Evolutionary conservation across 2,113 vertebrate genomes (phyloP).

Genomic region (Bubalus kerabau): DNA sequence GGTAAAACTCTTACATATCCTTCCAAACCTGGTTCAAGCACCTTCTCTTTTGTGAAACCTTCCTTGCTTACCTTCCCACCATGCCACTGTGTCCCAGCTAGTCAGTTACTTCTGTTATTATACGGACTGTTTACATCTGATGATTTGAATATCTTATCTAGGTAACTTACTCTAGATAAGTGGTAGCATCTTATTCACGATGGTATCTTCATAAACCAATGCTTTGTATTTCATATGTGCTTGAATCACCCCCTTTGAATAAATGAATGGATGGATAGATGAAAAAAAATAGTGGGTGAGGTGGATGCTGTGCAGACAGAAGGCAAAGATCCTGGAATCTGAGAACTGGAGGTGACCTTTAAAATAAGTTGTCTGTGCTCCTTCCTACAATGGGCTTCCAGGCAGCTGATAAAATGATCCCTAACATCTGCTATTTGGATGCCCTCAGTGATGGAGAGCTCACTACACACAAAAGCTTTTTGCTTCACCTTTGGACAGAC

Average conservation of each 20-base stretch:
- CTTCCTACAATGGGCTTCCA: background rate
- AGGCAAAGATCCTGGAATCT: background rate
- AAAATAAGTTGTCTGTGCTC: background rate
- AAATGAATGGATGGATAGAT: background rate
- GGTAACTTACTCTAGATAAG: background rate
- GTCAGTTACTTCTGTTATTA: background rate
- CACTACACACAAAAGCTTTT: background rate
- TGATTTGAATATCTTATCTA: background rate
- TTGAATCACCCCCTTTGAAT: background rate
- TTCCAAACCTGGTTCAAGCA: background rate
- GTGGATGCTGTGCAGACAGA: background rate
- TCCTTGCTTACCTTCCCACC: background rate
- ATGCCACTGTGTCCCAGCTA: background rate
- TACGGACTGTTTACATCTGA: background rate
- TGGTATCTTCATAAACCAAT: background rate
- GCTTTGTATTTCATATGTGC: background rate
- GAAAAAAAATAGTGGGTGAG: background rate
- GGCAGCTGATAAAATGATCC: background rate
- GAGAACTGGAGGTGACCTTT: background rate
- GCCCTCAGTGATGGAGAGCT: background rate
- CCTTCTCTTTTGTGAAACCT: background rate
- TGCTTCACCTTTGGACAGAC: background rate
- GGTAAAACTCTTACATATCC: background rate
- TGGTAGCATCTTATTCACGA: background rate
- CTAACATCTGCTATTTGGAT: background rate